Evolutionary conservation across 2,888 invertebrate genomes (phyloP), one percentile per base, ranked within the genome.

Genomic region (Lacanobia oleracea): DNA sequence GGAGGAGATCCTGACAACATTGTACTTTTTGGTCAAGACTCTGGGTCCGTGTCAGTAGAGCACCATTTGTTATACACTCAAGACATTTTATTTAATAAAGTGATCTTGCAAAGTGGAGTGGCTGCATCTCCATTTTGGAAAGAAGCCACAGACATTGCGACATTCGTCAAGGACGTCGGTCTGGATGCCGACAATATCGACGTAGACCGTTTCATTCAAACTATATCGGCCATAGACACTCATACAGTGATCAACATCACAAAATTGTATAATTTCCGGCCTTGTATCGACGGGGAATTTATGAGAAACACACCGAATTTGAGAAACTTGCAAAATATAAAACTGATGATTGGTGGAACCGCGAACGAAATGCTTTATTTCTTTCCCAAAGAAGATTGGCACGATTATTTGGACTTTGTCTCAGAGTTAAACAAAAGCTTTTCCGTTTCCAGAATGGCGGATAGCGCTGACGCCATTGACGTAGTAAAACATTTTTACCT

Each of bases 81-180:
- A 2, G 64, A 83, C 1, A 33, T 48, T 1, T 33, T 76, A 10
- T 73, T 67, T 43, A 65, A 79, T n/a, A 82, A 69, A 62, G 68
- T 54, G 8, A 82, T 82, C 10, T 14, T 82, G 18, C 83, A 82
- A 62, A 79, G 83, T 27, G 82, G 83, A 0, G 43, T 40, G 0
- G 75, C 60, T 12, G 23, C 67, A 0, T 37, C 21, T 14, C 43
- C 43, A 14, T 2, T 33, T 43, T 43, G 43, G 43, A 43, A 43
- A 6, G 14, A 60, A 37, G 45, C 8, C 2, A 69, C 69, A 8
- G 40, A 61, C 2, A 23, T 33, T 9, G 7, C 40, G 12, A 57
- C 50, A 6, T 21, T 77, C 1, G 40, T 48, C 1, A 57, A 48
- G 16, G 77, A 77, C 14, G 59, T 77, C 59, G 75, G 75, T 43